Evolutionary conservation across 1,140 invertebrate genomes (phyloP), one percentile per base, ranked within the genome.

Genomic region (Drosophila saltans): DNA sequence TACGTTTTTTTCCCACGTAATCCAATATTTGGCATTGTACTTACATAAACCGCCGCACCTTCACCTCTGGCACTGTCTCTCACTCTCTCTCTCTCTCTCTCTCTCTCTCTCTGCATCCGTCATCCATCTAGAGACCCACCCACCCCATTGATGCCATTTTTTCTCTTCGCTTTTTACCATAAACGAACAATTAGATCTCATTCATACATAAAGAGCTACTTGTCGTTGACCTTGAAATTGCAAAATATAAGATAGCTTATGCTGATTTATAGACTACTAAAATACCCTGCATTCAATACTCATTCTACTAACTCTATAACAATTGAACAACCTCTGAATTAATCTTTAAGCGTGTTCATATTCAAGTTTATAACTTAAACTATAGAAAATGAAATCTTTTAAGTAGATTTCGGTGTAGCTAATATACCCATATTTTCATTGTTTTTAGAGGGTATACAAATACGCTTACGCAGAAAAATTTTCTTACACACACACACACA

Each of bases 181-280:
- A 52, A 75, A 76, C 72, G 73, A 86, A 88, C 83, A 86, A 86
- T 86, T 86, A 83, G 83, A 88, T 88, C 80, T 78, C 83, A 86
- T 86, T 86, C 83, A 86, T 88, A 80, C 76, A 77, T 64, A 74
- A 86, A 88, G 83, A 86, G 83, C 76, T 82, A 82, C 82, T 86
- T 88, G 82, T 55, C 55, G 72, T n/a, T 69, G 82, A 80, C 82
- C 82, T 86, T 86, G 82, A 74, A 77, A 76, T 78, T 65, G 56
- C 75, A 77, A 69, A 77, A 24, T 52, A 66, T 57, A 59, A 72
- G 41, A 48, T 56, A 75, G 62, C 21, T 52, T 26, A 52, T 26
- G 6, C 26, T 24, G 1, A 16, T 24, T 24, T 1, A 43, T 43
- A 1, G 41, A 43, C 41, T 11, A 43, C 16, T 3, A 3, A n/a